Conservation (phyloP, 2,888 invertebrate species). For the Lottia gigantea region DNA sequence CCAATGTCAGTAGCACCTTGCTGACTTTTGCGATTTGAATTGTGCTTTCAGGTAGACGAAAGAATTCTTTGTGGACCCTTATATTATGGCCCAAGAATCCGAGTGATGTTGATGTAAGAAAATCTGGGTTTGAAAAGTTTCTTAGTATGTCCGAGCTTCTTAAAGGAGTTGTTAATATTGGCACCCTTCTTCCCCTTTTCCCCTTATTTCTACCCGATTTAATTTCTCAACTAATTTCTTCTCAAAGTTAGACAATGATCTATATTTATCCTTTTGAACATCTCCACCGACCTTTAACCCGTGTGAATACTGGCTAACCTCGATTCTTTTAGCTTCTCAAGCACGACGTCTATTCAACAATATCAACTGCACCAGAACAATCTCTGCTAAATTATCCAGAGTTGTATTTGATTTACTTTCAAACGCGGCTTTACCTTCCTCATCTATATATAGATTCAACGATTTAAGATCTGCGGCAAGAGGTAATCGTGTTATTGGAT, state of each 20-base stretch:
- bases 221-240: not conserved
- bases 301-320: not conserved
- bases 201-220: not conserved
- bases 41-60: not conserved
- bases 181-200: not conserved
- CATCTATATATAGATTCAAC: not conserved
- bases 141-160: not conserved
- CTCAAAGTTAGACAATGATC: not conserved
- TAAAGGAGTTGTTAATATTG: not conserved
- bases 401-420: too few species aligned
- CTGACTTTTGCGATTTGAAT: not conserved
- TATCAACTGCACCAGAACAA: not conserved
- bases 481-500: not conserved
- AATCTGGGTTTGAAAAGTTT: too few species aligned
- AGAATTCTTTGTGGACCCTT: too few species aligned
- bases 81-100: not conserved
- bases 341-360: slow-evolving; percentile 4
- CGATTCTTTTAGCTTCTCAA: not conserved
- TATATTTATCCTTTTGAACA: slow-evolving; percentile 2
- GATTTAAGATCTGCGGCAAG: not conserved
- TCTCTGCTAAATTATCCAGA: too few species aligned
- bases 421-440: not conserved
- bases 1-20: not conserved
- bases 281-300: slow-evolving; percentile 1
- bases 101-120: not conserved